phyloP scores from a whole-genome alignment of 2,113 vertebrate species.

The Paracanthobrama guichenoti region DNA sequence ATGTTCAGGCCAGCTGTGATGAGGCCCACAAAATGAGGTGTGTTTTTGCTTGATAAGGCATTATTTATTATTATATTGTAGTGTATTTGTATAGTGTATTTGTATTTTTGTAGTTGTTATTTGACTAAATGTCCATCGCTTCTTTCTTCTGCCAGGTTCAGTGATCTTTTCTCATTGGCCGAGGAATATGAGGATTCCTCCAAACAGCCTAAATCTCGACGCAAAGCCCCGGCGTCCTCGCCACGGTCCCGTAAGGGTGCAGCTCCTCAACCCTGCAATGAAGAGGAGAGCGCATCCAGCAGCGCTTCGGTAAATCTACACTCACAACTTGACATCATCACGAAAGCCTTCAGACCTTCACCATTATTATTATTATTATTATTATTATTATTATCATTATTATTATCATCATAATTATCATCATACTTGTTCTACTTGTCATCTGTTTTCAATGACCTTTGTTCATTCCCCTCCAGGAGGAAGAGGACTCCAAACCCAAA shows the following conservation, averaged over 20 bases:
- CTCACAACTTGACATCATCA: neutral
- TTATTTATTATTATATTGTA: neutral
- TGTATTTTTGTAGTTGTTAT: neutral
- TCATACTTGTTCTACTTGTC: neutral
- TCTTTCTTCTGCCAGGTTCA: conserved; percentile 77
- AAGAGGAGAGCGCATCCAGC: conserved; percentile 90
- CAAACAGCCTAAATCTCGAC: conserved; percentile 86
- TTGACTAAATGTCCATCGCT: neutral
- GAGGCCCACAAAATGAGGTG: conserved; percentile 96
- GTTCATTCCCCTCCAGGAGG: conserved; percentile 76
- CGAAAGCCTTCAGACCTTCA: neutral
- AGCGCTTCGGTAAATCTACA: conserved; percentile 82
- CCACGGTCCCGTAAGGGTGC: conserved; percentile 86
- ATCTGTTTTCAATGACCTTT: neutral
- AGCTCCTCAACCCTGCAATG: conserved; percentile 81
- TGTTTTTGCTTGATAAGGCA: conserved; percentile 32
- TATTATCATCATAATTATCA: neutral
- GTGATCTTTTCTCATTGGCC: conserved; percentile 88
- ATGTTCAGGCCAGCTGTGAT: conserved; percentile 95
- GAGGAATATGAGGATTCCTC: conserved; percentile 93
- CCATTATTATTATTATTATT: too few species aligned
- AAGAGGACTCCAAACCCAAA: conserved; percentile 93
- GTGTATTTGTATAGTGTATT: too few species aligned
- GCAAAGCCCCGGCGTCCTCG: conserved; percentile 85
- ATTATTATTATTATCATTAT: too few species aligned